These are phyloP conservation scores for Zygogramma bicolorata DNA, from an alignment of 2,888 invertebrate species.

Conservation along the genomic window DNA sequence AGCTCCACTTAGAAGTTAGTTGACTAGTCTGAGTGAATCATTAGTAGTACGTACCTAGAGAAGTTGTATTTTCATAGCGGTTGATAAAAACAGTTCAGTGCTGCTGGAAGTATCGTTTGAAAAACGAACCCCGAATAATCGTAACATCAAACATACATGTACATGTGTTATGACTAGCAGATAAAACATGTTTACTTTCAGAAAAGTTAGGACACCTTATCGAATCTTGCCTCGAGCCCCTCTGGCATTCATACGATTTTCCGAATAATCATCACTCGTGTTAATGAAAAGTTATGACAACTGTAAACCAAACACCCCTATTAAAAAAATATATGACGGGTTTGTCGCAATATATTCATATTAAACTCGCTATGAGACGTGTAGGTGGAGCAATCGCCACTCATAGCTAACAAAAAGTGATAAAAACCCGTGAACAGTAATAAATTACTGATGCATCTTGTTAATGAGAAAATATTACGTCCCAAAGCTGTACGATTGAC, in stretches of 20 bases:
- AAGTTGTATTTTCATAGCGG: too few relatives aligned
- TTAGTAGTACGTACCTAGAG: too few relatives aligned
- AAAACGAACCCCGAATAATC: too few relatives aligned
- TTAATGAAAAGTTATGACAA: constrained; percentile 43
- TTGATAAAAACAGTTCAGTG: too few relatives aligned
- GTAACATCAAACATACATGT: too few relatives aligned
- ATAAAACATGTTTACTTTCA: background rate
- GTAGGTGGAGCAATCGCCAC: constrained; percentile 32
- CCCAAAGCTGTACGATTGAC: constrained; percentile 24
- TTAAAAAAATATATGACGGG: constrained; percentile 60
- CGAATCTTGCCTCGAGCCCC: background rate
- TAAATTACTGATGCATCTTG: constrained; percentile 60
- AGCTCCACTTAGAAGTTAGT: too few relatives aligned
- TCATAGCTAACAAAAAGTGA: constrained; percentile 40
- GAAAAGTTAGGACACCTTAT: background rate
- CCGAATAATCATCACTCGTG: constrained; percentile 17
- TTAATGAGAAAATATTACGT: constrained; percentile 64
- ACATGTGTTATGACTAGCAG: too few relatives aligned
- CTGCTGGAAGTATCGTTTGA: too few relatives aligned
- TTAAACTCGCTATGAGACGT: constrained; percentile 51
- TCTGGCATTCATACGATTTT: background rate
- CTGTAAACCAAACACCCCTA: constrained; percentile 42
- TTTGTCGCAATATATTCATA: constrained; percentile 65
- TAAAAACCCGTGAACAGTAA: constrained; percentile 52
- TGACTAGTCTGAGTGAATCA: too few relatives aligned